Percentiles rank a stretch among this genome's conserved stretches.
These are phyloP conservation scores for Phymorhynchus buccinoides DNA, from an alignment of 1,140 invertebrate genomes.

Conservation along the genomic window DNA sequence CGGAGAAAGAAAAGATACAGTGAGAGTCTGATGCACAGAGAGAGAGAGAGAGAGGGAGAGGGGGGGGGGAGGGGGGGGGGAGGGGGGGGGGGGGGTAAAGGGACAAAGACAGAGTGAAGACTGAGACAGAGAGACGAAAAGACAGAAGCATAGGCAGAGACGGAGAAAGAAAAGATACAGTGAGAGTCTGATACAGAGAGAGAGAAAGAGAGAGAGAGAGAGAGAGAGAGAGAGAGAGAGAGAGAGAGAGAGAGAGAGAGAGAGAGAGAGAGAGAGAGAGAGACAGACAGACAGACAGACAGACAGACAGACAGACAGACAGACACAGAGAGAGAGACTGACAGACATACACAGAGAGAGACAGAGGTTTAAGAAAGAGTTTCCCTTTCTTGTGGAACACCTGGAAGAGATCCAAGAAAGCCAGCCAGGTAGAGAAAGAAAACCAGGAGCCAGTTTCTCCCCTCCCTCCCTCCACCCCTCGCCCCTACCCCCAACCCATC, in stretches of 20 bases:
- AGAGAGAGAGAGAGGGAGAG: too few relatives aligned
- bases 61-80: too few relatives aligned
- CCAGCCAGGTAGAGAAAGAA: not conserved
- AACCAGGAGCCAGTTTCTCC: not conserved
- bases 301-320: not conserved
- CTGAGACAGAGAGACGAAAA: too few relatives aligned
- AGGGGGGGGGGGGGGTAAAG: too few relatives aligned
- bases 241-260: constrained; percentile 21
- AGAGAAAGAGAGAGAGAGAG: not conserved
- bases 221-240: not conserved
- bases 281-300: not conserved
- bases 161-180: too few relatives aligned
- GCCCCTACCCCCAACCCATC: too few relatives aligned
- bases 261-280: constrained; percentile 8
- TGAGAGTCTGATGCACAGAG: too few relatives aligned
- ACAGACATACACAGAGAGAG: not conserved
- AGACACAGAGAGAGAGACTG: constrained; percentile 18
- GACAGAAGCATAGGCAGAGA: too few relatives aligned
- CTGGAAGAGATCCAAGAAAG: constrained; percentile 7
- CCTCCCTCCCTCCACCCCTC: too few relatives aligned
- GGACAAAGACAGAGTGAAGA: too few relatives aligned
- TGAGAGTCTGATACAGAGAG: constrained; percentile 2
- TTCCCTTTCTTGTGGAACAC: not conserved
- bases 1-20: too few relatives aligned
- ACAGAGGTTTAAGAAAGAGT: not conserved